A percentile compares a stretch with the other conserved stretches of the same genome.
Evolutionary conservation across 1,140 invertebrate genomes (phyloP).

Genomic region (Ridgeia piscesae): DNA sequence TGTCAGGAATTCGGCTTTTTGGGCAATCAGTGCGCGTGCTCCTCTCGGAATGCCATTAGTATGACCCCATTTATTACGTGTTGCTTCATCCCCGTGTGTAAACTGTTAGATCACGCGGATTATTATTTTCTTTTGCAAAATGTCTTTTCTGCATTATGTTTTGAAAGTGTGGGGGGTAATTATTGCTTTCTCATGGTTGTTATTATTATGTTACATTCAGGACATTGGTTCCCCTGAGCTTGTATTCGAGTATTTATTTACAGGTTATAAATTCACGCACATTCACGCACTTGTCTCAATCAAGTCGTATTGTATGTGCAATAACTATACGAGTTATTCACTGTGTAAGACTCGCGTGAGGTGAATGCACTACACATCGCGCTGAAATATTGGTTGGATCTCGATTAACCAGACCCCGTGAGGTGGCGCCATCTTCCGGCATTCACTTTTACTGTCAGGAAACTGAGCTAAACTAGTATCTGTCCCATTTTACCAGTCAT

Average conservation of each 20-base stretch:
- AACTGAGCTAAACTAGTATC: too few relatives aligned
- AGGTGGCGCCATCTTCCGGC: too few relatives aligned
- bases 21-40: not conserved
- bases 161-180: not conserved
- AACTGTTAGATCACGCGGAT: not conserved
- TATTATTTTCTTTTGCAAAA: not conserved
- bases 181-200: not conserved
- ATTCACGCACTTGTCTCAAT: not conserved
- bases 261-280: not conserved
- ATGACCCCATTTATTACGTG: not conserved
- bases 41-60: not conserved
- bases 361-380: too few relatives aligned
- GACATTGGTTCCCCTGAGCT: not conserved
- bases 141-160: not conserved
- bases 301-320: too few relatives aligned
- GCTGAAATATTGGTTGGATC: too few relatives aligned
- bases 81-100: not conserved
- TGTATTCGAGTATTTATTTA: not conserved
- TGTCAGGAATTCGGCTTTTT: not conserved
- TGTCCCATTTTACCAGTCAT: too few relatives aligned
- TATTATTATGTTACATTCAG: not conserved
- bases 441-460: too few relatives aligned
- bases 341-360: too few relatives aligned
- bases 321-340: too few relatives aligned
- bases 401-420: too few relatives aligned